phyloP scores from a whole-genome alignment of 2,888 invertebrate species.

The Drosophila flavopinicola region DNA sequence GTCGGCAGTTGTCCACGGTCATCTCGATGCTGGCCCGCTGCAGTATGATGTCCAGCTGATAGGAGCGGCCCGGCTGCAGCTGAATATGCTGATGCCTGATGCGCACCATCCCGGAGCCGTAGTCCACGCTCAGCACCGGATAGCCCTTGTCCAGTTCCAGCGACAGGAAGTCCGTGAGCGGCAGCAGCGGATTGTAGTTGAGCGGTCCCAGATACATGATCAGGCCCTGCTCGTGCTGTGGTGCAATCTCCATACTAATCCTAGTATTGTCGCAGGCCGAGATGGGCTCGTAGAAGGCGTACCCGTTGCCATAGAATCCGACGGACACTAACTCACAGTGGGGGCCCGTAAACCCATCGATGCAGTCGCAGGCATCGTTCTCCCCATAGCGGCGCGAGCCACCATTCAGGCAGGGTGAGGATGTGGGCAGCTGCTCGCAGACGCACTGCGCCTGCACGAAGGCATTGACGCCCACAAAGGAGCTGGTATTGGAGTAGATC shows the following conservation, averaged over 20 bases:
- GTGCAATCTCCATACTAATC: constrained; percentile 92
- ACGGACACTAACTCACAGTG: constrained; percentile 95
- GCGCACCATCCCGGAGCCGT: constrained; percentile 92
- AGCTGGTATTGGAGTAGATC: constrained; percentile 96
- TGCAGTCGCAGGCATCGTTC: constrained; percentile 90
- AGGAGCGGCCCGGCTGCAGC: constrained; percentile 93
- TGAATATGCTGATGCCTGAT: constrained; percentile 89
- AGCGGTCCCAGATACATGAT: constrained; percentile 96
- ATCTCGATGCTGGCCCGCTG: constrained; percentile 88
- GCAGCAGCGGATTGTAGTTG: constrained; percentile 87
- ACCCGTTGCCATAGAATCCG: constrained; percentile 95
- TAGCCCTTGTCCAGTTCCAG: constrained; percentile 93
- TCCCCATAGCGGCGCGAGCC: constrained; percentile 87
- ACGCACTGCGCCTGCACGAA: constrained; percentile 92
- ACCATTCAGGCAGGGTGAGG: constrained; percentile 90
- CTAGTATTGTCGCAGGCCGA: constrained; percentile 93
- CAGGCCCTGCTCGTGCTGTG: constrained; percentile 91
- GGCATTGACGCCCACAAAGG: constrained; percentile 96
- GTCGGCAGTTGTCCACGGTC: constrained; percentile 90
- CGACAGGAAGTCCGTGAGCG: constrained; percentile 94
- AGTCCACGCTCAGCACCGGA: constrained; percentile 93
- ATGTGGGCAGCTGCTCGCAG: constrained; percentile 84
- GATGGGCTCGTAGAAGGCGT: constrained; percentile 95
- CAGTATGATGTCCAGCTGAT: constrained; percentile 92
- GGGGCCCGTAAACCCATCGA: constrained; percentile 91